Evolutionary conservation across 2,113 vertebrate species (phyloP).

Genomic region (Aegypius monachus): DNA sequence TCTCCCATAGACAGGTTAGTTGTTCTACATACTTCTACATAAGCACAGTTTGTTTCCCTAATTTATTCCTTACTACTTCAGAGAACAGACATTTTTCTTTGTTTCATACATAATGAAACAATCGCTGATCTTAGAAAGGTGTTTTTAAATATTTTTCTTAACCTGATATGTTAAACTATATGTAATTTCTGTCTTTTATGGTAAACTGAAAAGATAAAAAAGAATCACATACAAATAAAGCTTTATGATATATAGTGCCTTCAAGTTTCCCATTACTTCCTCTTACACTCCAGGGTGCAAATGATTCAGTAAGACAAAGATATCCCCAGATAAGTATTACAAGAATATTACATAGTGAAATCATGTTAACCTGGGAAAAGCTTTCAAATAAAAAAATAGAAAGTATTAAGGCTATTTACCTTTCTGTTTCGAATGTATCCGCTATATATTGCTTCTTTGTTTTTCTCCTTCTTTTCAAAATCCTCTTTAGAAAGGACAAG

Average conservation of each 20-base stretch:
- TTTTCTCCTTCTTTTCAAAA: conserved; percentile 89
- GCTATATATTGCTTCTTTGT: conserved; percentile 85
- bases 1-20: neutral
- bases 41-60: neutral
- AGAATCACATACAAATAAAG: neutral
- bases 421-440: conserved; percentile 86
- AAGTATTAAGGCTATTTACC: conserved; percentile 63
- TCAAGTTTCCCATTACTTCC: neutral
- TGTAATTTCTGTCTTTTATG: neutral
- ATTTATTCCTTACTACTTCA: neutral
- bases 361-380: neutral
- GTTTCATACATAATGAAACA: neutral
- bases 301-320: neutral
- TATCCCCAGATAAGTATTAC: neutral
- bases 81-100: neutral
- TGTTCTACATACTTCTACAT: neutral
- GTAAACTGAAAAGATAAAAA: neutral
- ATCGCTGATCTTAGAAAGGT: neutral
- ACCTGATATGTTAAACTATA: neutral
- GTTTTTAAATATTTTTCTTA: neutral
- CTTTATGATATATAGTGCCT: neutral
- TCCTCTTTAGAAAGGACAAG: conserved; percentile 90
- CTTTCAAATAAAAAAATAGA: neutral
- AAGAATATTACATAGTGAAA: neutral
- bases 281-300: neutral